Conservation (phyloP, 2,888 invertebrate genomes). For the Epinotia brunnichana region DNA sequence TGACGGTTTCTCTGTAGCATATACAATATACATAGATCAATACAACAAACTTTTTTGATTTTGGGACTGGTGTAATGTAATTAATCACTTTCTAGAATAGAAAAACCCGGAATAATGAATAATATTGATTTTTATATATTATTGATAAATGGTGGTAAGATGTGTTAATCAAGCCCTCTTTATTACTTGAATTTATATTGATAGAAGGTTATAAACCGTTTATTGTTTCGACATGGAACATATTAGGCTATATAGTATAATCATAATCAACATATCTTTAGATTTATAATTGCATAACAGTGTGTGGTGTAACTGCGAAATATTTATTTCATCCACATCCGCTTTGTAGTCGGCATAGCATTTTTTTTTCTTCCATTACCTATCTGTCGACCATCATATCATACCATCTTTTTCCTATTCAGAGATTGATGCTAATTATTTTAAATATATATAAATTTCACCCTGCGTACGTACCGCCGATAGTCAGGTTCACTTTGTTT, state of each 20-base stretch:
- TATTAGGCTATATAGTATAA: background rate
- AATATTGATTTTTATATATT: too few relatives aligned
- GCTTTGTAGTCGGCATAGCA: background rate
- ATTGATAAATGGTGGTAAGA: too few relatives aligned
- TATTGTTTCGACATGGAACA: background rate
- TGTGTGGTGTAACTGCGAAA: background rate
- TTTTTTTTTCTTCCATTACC: background rate
- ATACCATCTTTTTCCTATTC: background rate
- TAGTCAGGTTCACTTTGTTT: slow-evolving; percentile 96
- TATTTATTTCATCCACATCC: background rate
- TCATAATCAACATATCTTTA: too few relatives aligned
- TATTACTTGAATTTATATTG: too few relatives aligned
- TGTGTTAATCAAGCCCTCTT: too few relatives aligned
- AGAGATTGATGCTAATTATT: background rate
- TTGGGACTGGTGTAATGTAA: too few relatives aligned
- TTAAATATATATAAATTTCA: slow-evolving; percentile 4
- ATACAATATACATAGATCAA: too few relatives aligned
- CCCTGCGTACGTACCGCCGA: slow-evolving; percentile 89
- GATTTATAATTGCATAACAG: slow-evolving; percentile 21
- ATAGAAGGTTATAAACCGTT: too few relatives aligned
- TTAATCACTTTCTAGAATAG: too few relatives aligned
- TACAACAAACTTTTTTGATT: too few relatives aligned
- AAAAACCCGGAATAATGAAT: too few relatives aligned
- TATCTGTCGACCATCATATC: background rate
- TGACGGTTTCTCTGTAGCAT: too few relatives aligned